Evolutionary conservation across 2,113 vertebrate genomes (phyloP), one percentile per base, ranked within the genome.

Genomic region (Calonectris borealis): DNA sequence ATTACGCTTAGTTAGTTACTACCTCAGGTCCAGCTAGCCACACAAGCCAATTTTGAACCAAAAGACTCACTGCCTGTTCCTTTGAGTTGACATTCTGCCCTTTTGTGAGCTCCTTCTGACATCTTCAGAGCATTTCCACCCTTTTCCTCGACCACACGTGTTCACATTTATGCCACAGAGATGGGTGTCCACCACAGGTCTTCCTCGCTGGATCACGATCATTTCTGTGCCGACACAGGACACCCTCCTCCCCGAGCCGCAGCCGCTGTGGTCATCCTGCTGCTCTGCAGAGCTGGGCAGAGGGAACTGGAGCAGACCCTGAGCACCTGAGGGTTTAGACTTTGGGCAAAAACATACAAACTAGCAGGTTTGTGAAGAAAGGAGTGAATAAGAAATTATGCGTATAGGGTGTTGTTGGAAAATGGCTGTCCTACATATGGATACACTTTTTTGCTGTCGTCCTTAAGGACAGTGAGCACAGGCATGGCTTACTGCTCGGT

Each of bases 1-100:
- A 51, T 55, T 49, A 27, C 0, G 0, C 7, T 83, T 51, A 55
- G 17, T 38, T 15, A 38, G 3, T 31, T n/a, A 44, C 11, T 32
- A 42, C 13, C 26, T 52, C 10, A 46, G 34, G 36, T 44, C n/a
- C 49, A 88, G 13, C 18, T 18, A 62, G 22, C 11, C 46, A 42
- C 7, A 55, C 4, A 34, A 44, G 9, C 16, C 7, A 32, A 31
- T 66, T 73, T 15, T 49, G 13, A 81, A 69, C 9, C 2, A 46
- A n/a, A 80, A 62, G 7, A 32, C 21, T 71, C 65, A 49, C 25
- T n/a, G 3, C 6, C 11, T 68, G 4, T 38, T 78, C 31, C 34
- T 64, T n/a, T 75, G 38, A 34, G 20, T 6, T 62, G 20, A 42
- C 46, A 78, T 4, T 10, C 54, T 72, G 21, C 4, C 26, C 29